Percentiles rank a stretch among this genome's conserved stretches.
Conservation (phyloP, 2,113 vertebrate species). For the Perca schrenkii region DNA sequence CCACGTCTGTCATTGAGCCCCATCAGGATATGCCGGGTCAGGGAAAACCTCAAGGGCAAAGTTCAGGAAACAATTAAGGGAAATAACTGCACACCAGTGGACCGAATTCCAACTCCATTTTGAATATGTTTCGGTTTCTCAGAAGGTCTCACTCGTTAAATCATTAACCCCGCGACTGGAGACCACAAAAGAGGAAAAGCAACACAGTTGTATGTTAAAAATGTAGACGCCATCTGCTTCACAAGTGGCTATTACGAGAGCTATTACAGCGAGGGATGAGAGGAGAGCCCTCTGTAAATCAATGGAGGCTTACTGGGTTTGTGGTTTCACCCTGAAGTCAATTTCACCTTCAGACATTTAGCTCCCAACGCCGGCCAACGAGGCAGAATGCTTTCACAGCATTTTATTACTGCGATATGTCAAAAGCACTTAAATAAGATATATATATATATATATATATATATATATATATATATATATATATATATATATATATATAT, state of each 20-base stretch:
- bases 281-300: conserved; percentile 53
- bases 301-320: conserved; percentile 41
- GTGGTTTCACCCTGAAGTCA: conserved; percentile 63
- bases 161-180: conserved; percentile 69
- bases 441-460: conserved; percentile 38
- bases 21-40: conserved; percentile 73
- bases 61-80: conserved; percentile 86
- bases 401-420: conserved; percentile 45
- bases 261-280: conserved; percentile 44
- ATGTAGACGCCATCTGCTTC: conserved; percentile 52
- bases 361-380: conserved; percentile 9
- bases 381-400: conserved; percentile 49
- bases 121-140: conserved; percentile 67
- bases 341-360: conserved; percentile 62
- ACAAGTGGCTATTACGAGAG: conserved; percentile 44
- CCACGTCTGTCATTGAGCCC: conserved; percentile 57
- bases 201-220: conserved; percentile 57
- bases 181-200: conserved; percentile 53
- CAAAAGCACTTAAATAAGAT: conserved; percentile 56
- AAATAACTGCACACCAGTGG: conserved; percentile 70
- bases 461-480: conserved; percentile 38
- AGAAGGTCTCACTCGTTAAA: conserved; percentile 70
- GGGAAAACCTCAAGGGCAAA: conserved; percentile 76
- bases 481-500: conserved; percentile 39
- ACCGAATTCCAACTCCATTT: conserved; percentile 50